Percentiles rank a stretch among this genome's conserved stretches.
Evolutionary conservation across 2,113 vertebrate genomes (phyloP).

Genomic region (Cavia aperea): DNA sequence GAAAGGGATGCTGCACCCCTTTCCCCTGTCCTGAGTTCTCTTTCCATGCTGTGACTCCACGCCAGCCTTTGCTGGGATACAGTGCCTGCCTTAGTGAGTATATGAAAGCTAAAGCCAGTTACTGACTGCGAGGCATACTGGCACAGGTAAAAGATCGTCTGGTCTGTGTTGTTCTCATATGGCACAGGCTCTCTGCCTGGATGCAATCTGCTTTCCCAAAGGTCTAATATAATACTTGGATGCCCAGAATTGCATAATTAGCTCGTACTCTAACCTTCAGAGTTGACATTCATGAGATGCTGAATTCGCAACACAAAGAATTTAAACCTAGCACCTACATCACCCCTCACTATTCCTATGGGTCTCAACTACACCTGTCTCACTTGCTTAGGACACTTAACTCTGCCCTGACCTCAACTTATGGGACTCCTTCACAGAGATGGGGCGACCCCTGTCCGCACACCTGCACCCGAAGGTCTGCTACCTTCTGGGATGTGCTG

Average conservation of each 20-base stretch:
- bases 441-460: not conserved
- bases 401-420: not conserved
- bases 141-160: not conserved
- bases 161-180: not conserved
- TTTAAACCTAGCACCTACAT: not conserved
- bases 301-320: not conserved
- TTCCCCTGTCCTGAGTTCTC: not conserved
- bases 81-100: not conserved
- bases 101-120: not conserved
- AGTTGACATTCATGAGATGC: not conserved
- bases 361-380: not conserved
- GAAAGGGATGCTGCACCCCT: not conserved
- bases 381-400: not conserved
- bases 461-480: not conserved
- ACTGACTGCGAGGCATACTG: not conserved
- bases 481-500: not conserved
- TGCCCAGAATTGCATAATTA: not conserved
- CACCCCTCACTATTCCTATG: not conserved
- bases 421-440: not conserved
- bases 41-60: not conserved
- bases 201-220: not conserved
- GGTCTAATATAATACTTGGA: not conserved
- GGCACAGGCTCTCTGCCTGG: not conserved
- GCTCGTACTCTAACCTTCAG: not conserved
- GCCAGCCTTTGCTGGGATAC: not conserved